Percentiles rank a stretch among this genome's conserved stretches.
phyloP scores from a whole-genome alignment of 2,888 invertebrate species.

The Drosophila monieri region DNA sequence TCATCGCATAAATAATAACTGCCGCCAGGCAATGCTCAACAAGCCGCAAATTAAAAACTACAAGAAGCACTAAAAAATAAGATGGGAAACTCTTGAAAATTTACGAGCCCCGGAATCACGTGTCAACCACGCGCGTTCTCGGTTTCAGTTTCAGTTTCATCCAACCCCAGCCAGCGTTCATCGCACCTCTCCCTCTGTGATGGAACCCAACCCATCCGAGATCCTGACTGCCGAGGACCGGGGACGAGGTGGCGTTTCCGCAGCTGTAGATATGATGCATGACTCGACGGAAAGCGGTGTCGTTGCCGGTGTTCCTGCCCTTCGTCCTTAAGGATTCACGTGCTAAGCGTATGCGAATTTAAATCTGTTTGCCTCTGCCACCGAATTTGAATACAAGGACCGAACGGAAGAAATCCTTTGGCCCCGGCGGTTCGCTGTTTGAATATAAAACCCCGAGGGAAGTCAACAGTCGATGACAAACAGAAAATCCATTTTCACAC shows the following conservation, averaged over 20 bases:
- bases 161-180: constrained; percentile 47
- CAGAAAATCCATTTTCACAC: constrained; percentile 78
- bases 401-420: constrained; percentile 43
- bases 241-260: constrained; percentile 38
- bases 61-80: constrained; percentile 74
- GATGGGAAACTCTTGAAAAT: constrained; percentile 73
- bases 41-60: constrained; percentile 81
- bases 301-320: constrained; percentile 38
- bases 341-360: constrained; percentile 73
- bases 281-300: constrained; percentile 71
- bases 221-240: background rate
- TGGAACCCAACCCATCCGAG: constrained; percentile 16
- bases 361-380: constrained; percentile 59
- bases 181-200: constrained; percentile 4
- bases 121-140: constrained; percentile 84
- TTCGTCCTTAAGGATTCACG: constrained; percentile 67
- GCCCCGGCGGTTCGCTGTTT: constrained; percentile 64
- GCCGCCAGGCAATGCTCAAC: constrained; percentile 75
- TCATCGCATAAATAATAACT: constrained; percentile 78
- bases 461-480: constrained; percentile 73
- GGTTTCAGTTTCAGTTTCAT: constrained; percentile 49
- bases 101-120: constrained; percentile 84
- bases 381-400: constrained; percentile 63
- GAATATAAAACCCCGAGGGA: constrained; percentile 75
- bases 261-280: constrained; percentile 69